Conservation (phyloP, 2,797 vertebrate genomes). For the Semotilus atromaculatus region DNA sequence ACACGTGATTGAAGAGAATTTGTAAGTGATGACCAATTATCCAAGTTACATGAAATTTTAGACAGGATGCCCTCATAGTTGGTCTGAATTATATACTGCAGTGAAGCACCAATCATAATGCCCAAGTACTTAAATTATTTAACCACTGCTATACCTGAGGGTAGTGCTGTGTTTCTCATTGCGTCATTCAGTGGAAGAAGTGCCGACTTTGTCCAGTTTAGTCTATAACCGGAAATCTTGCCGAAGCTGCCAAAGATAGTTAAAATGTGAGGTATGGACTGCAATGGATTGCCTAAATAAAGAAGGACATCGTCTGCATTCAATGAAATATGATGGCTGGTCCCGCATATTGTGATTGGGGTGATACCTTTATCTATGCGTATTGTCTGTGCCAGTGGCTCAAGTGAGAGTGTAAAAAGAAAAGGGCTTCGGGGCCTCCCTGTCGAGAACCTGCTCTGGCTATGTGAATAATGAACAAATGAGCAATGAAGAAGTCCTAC, state of each 20-base stretch:
- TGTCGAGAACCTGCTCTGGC: slow-evolving; percentile 5
- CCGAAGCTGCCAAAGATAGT: not conserved
- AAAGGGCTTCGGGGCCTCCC: not conserved
- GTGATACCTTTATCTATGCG: not conserved
- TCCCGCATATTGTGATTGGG: slow-evolving; percentile 10
- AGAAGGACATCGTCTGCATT: not conserved
- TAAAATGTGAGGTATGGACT: too few species aligned
- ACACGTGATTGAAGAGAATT: not conserved
- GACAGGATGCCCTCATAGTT: slow-evolving; percentile 18
- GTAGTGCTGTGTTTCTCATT: not conserved
- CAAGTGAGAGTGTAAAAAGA: slow-evolving; percentile 16
- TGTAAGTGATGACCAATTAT: not conserved
- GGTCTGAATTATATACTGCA: slow-evolving; percentile 14
- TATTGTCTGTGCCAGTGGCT: slow-evolving; percentile 14
- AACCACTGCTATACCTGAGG: not conserved
- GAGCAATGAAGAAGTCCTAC: slow-evolving; percentile 17
- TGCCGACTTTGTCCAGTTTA: slow-evolving; percentile 23
- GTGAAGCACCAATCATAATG: not conserved
- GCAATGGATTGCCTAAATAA: not conserved
- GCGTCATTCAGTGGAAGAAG: slow-evolving; percentile 19
- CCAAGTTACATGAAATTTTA: not conserved
- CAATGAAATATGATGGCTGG: slow-evolving; percentile 20
- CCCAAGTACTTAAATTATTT: slow-evolving; percentile 20
- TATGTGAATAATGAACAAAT: not conserved
- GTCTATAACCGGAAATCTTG: not conserved